phyloP scores from a whole-genome alignment of 1,140 invertebrate genomes.

The Goniozus legneri region DNA sequence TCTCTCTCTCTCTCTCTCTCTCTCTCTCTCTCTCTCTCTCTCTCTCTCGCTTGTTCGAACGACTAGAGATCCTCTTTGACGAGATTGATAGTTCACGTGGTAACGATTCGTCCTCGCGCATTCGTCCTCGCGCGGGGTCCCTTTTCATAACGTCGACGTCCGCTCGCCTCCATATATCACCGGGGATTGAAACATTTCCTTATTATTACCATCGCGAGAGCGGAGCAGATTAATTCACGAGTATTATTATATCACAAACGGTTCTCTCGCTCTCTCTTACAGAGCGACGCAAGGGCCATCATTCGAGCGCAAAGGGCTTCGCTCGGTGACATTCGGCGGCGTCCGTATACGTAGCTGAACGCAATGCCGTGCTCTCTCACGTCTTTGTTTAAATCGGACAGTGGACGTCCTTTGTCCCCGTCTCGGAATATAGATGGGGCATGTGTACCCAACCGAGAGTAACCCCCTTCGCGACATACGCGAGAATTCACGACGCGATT shows the following conservation, averaged over 20 bases:
- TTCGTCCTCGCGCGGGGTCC: slow-evolving; percentile 13
- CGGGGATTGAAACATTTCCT: slow-evolving; percentile 56
- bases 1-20: no score
- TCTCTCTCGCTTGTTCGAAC: no score
- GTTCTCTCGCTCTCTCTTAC: slow-evolving; percentile 21
- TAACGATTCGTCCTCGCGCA: slow-evolving; percentile 21
- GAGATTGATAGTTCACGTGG: slow-evolving; percentile 30
- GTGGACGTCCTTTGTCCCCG: slow-evolving; percentile 16
- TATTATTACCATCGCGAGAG: slow-evolving; percentile 53
- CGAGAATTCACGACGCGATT: no score
- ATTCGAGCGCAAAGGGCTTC: no score
- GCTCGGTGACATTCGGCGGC: slow-evolving; percentile 1
- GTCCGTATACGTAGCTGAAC: background rate
- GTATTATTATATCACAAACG: slow-evolving; percentile 29
- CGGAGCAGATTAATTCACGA: slow-evolving; percentile 53
- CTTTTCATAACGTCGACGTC: slow-evolving; percentile 24
- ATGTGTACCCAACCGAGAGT: no score
- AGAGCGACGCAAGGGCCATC: slow-evolving; percentile 12
- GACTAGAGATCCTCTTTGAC: no score
- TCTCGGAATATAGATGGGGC: background rate
- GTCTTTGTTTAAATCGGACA: slow-evolving; percentile 48
- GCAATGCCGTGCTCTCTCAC: background rate
- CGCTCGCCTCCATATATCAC: slow-evolving; percentile 47
- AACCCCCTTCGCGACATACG: no score
- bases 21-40: no score